Evolutionary conservation across 2,113 vertebrate species (phyloP).

Genomic region (Cebus imitator): DNA sequence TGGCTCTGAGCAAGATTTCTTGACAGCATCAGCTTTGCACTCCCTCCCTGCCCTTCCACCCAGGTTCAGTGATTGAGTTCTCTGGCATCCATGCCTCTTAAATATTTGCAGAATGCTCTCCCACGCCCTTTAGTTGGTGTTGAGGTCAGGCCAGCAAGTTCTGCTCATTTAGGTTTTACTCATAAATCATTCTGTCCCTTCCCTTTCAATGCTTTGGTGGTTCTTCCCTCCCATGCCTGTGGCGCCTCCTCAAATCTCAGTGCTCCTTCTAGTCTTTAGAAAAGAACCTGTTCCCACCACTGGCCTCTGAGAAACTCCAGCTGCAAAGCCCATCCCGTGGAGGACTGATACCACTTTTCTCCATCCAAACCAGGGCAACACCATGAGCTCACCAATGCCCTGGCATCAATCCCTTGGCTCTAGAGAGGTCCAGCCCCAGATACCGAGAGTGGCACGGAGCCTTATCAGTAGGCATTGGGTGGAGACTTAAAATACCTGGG

Average conservation of each 20-base stretch:
- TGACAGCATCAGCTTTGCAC: background rate
- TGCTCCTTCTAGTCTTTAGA: slow-evolving; percentile 3
- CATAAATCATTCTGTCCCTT: slow-evolving; percentile 65
- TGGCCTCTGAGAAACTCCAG: slow-evolving; percentile 31
- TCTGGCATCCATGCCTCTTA: slow-evolving; percentile 48
- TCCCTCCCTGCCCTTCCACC: background rate
- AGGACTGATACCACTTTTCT: background rate
- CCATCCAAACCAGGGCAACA: background rate
- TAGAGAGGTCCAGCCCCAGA: background rate
- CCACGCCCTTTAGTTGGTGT: slow-evolving; percentile 59
- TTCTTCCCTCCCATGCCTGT: background rate
- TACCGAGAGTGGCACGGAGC: background rate
- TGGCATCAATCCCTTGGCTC: slow-evolving; percentile 23
- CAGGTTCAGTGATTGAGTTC: slow-evolving; percentile 30
- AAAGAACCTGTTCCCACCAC: slow-evolving; percentile 46
- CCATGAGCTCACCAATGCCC: background rate
- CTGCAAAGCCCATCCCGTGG: background rate
- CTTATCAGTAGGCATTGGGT: background rate
- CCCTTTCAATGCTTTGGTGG: background rate
- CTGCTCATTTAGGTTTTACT: slow-evolving; percentile 55
- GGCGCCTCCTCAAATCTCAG: background rate
- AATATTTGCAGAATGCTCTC: slow-evolving; percentile 73
- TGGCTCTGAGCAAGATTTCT: background rate
- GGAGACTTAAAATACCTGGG: background rate
- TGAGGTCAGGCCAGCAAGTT: slow-evolving; percentile 58